Conservation (phyloP, 2,797 vertebrate genomes). For the Siniperca undulata region DNA sequence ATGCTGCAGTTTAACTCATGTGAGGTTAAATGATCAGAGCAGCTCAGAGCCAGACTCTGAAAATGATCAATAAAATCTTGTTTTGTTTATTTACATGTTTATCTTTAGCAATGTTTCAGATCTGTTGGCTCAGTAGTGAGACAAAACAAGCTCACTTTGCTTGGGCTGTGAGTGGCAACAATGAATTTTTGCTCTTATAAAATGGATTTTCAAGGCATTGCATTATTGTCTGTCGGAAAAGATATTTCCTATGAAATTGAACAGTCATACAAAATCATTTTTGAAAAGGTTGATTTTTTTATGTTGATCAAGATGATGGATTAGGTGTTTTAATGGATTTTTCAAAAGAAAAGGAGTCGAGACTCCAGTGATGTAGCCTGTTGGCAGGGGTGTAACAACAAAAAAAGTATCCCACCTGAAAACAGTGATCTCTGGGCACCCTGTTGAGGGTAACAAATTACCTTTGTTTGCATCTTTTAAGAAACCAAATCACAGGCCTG, state of each 20-base stretch:
- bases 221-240: background rate
- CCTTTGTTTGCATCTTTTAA: conserved; percentile 11
- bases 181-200: background rate
- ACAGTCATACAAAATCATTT: background rate
- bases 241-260: background rate
- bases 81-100: conserved; percentile 15
- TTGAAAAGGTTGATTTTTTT: background rate
- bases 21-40: background rate
- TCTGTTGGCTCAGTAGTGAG: background rate
- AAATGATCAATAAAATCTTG: conserved; percentile 12
- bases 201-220: background rate
- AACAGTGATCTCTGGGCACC: background rate
- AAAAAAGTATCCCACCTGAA: background rate
- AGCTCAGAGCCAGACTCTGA: background rate
- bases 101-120: background rate
- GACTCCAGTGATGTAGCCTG: background rate
- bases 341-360: background rate
- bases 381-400: background rate
- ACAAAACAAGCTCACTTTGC: background rate
- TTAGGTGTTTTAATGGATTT: background rate
- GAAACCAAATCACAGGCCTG: conserved; percentile 20
- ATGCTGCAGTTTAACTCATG: background rate
- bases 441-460: background rate
- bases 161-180: background rate
- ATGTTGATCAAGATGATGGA: background rate